Evolutionary conservation across 2,888 invertebrate genomes (phyloP).

Genomic region (Gnatocerus cornutus): DNA sequence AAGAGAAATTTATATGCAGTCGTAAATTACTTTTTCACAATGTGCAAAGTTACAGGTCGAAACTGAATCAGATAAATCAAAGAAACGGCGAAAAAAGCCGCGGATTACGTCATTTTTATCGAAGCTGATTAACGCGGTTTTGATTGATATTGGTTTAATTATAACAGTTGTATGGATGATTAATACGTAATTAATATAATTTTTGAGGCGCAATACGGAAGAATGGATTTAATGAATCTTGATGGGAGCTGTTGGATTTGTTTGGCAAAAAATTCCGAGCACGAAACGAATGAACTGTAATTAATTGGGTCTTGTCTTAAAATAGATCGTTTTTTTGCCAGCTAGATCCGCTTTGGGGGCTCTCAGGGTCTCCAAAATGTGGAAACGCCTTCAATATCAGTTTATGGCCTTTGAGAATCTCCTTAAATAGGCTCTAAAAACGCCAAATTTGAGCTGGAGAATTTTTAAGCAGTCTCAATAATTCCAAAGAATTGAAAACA

Average conservation of each 20-base stretch:
- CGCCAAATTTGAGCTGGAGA: too few species aligned
- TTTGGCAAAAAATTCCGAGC: too few species aligned
- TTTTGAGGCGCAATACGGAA: constrained; percentile 6
- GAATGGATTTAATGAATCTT: constrained; percentile 21
- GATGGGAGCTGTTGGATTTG: constrained; percentile 5
- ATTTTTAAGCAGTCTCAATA: too few species aligned
- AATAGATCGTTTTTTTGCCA: too few species aligned
- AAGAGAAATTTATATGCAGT: constrained; percentile 24
- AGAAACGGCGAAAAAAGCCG: constrained; percentile 10
- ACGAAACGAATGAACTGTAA: too few species aligned
- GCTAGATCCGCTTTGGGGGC: too few species aligned
- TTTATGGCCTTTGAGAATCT: too few species aligned
- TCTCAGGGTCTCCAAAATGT: too few species aligned
- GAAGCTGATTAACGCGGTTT: not conserved
- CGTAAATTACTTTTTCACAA: constrained; percentile 36
- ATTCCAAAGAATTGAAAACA: too few species aligned
- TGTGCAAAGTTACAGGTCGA: constrained; percentile 9
- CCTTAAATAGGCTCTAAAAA: too few species aligned
- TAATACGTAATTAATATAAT: constrained; percentile 28
- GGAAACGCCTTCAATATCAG: too few species aligned
- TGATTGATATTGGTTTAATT: constrained; percentile 32
- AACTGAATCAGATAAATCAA: constrained; percentile 32
- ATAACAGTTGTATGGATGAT: not conserved
- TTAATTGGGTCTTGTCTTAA: too few species aligned
- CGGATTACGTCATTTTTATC: not conserved